phyloP scores from a whole-genome alignment of 2,797 vertebrate genomes.

The Simalia tracyae region DNA sequence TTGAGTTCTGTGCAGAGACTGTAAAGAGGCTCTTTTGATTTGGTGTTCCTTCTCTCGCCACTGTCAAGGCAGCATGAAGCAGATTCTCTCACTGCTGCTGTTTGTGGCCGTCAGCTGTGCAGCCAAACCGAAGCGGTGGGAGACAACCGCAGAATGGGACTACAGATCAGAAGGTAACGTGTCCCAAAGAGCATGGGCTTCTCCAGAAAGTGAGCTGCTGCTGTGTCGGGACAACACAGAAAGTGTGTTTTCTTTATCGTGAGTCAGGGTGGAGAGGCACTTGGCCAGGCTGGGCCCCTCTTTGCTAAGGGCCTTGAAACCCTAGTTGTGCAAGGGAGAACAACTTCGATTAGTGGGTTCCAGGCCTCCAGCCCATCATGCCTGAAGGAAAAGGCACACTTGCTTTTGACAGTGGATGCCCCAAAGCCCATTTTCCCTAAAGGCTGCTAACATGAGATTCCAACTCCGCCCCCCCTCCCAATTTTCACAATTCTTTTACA shows the following conservation, averaged over 20 bases:
- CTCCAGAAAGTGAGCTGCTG: neutral
- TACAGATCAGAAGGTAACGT: conserved; percentile 71
- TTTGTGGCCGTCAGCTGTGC: conserved; percentile 64
- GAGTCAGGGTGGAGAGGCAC: neutral
- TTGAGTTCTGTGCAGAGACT: neutral
- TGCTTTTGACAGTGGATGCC: neutral
- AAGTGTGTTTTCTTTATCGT: neutral
- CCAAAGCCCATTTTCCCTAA: neutral
- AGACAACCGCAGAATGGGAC: conserved; percentile 62
- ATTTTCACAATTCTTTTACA: neutral
- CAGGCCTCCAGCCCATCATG: neutral
- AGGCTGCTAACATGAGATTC: neutral
- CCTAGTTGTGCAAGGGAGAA: neutral
- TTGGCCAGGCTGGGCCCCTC: neutral
- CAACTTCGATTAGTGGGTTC: neutral
- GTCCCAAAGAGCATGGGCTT: neutral
- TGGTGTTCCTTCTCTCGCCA: neutral
- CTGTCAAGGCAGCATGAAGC: conserved; percentile 27
- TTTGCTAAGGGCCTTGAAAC: neutral
- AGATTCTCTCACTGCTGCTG: conserved; percentile 62
- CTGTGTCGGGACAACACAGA: neutral
- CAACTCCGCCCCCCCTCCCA: neutral
- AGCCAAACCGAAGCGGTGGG: conserved; percentile 67
- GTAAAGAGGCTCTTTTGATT: neutral
- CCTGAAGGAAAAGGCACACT: neutral